These are phyloP conservation scores for Thereva unica DNA, from an alignment of 2,888 invertebrate species.

Conservation along the genomic window DNA sequence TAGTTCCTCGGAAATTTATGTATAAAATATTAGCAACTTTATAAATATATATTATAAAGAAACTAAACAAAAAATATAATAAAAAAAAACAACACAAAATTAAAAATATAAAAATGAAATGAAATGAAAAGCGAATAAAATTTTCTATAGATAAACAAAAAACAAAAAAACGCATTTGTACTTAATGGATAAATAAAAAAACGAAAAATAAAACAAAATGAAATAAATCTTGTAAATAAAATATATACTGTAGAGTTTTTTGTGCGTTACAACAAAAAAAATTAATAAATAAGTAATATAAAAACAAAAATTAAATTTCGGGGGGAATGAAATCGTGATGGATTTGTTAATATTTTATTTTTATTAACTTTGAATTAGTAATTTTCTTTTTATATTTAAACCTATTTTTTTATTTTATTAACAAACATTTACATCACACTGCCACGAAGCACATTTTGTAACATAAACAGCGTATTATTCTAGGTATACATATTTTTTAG, in stretches of 20 bases:
- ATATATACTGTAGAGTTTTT: constrained; percentile 18
- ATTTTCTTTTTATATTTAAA: too few species aligned
- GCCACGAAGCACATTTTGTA: constrained; percentile 25
- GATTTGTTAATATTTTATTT: too few species aligned
- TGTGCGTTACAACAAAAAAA: constrained; percentile 27
- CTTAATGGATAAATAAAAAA: constrained; percentile 16
- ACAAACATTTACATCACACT: constrained; percentile 18
- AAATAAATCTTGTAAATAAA: constrained; percentile 10
- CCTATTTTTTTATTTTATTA: constrained; percentile 9
- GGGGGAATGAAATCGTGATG: too few species aligned
- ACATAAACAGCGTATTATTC: neutral
- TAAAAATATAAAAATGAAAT: constrained; percentile 19
- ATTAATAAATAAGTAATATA: constrained; percentile 2
- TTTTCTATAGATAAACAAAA: constrained; percentile 27
- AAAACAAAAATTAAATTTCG: neutral
- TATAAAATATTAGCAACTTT: constrained; percentile 29
- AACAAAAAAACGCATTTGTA: constrained; percentile 14
- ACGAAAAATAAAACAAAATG: constrained; percentile 2
- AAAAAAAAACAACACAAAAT: constrained; percentile 3
- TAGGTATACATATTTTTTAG: neutral
- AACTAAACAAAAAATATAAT: constrained; percentile 15
- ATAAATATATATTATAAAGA: constrained; percentile 16
- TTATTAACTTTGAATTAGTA: too few species aligned
- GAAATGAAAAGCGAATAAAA: constrained; percentile 11
- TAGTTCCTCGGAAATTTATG: constrained; percentile 42